Base-by-base conservation (phyloP, 2,888 invertebrate genomes). In the Lasioglossum vierecki region DNA sequence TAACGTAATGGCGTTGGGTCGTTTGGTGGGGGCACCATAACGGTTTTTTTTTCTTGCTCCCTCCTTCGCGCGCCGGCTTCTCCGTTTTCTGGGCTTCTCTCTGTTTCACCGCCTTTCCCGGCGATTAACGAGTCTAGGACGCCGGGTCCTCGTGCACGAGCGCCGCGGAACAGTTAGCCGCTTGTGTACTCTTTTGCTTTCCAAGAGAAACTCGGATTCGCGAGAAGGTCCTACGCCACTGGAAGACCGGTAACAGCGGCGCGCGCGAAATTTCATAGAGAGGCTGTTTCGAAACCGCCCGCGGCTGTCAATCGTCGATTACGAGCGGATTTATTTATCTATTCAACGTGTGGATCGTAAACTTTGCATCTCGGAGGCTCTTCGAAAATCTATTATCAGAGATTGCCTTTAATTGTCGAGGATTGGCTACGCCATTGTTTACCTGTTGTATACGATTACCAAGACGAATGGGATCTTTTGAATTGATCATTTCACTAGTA, bases 111-210 rank as follows among this genome's bases (percentile, higher is more conserved):
- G 79, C 79, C 86, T 84, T 88, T 86, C 80, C 83, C 84, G 84
- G 75, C 89, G 92, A 92, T 92, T 92, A 92, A 93, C 90, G 82
- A 92, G 92, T 92, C 92, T 93, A 91, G 93, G 92, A 93, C 92
- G 91, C 4, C 89, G 91, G 82, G 91, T 88, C 90, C 78, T 63
- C 63, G 90, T 85, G 30, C 30, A 83, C 88, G 86, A 90, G 85
- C 88, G 88, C 89, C 87, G 41, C 77, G 89, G 87, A 91, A 92
- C 92, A 92, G 92, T 93, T 92, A 92, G 26, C 77, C 83, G 70
- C 75, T 63, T 39, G 84, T 57, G 84, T 82, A 74, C 86, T 85
- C 81, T 70, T 87, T 90, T 85, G 79, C 88, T 89, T 91, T 89
- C 88, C 86, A 57, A 81, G 60, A 82, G 76, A 79, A 85, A 80